Conservation (phyloP, 1,140 invertebrate genomes). For the Trichonephila clavipes region DNA sequence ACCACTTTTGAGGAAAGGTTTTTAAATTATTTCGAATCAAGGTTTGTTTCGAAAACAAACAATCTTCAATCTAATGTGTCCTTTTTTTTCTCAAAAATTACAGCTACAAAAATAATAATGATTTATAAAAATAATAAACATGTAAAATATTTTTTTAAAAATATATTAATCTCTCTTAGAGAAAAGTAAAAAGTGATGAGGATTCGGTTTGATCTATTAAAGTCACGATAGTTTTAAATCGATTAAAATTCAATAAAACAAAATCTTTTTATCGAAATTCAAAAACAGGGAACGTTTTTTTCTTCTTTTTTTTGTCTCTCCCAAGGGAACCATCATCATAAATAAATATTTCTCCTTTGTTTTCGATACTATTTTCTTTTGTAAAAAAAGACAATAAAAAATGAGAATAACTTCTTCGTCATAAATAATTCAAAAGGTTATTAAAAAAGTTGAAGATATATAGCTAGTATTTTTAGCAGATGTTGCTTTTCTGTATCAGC, state of each 20-base stretch:
- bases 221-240: too few relatives aligned
- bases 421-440: slow-evolving; percentile 60
- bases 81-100: too few relatives aligned
- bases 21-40: too few relatives aligned
- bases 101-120: too few relatives aligned
- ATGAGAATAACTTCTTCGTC: background rate
- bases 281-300: background rate
- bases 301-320: background rate
- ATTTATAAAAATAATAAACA: too few relatives aligned
- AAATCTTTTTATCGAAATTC: background rate
- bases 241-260: background rate
- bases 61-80: too few relatives aligned
- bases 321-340: slow-evolving; percentile 12
- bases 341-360: slow-evolving; percentile 23
- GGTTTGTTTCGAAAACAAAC: too few relatives aligned
- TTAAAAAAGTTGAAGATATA: slow-evolving; percentile 11
- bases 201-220: too few relatives aligned
- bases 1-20: too few relatives aligned
- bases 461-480: slow-evolving; percentile 38
- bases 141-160: too few relatives aligned
- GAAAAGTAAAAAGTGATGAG: too few relatives aligned
- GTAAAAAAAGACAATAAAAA: background rate
- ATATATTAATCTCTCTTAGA: too few relatives aligned
- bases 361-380: background rate
- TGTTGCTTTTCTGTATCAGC: slow-evolving; percentile 45